phyloP scores from a whole-genome alignment of 2,113 vertebrate species.

The Puntigrus tetrazona region DNA sequence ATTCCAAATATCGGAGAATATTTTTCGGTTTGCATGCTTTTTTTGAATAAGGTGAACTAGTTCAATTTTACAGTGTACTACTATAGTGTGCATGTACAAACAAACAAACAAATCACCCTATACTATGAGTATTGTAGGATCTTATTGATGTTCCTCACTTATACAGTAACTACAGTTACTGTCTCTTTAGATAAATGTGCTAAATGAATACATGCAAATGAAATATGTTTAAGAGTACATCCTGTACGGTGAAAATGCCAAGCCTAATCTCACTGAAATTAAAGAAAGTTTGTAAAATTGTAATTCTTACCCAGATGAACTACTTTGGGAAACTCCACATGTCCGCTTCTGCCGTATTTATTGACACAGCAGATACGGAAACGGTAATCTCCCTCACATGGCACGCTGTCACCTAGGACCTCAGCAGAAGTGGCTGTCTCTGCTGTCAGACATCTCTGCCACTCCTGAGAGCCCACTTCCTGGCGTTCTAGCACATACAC shows the following conservation, averaged over 20 bases:
- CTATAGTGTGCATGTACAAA: no score
- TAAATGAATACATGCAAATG: neutral
- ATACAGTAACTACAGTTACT: no score
- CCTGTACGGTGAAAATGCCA: neutral
- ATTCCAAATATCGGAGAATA: no score
- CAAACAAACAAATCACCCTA: neutral
- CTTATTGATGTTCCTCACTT: neutral
- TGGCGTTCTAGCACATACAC: constrained; percentile 86
- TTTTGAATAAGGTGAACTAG: no score
- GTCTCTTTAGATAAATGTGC: neutral
- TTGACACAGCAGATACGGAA: constrained; percentile 87
- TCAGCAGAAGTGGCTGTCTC: constrained; percentile 78
- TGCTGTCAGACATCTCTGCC: constrained; percentile 86
- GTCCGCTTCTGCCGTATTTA: constrained; percentile 83
- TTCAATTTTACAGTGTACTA: no score
- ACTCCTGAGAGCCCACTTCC: constrained; percentile 81
- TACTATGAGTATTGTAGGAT: neutral
- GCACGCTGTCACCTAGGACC: constrained; percentile 79
- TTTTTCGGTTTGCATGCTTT: no score
- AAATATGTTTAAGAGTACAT: neutral
- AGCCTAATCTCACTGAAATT: neutral
- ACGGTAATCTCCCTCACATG: constrained; percentile 81
- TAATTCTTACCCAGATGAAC: constrained; percentile 83
- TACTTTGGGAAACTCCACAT: constrained; percentile 83
- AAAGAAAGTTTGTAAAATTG: neutral